These are phyloP conservation scores for Catharus minimus DNA, from an alignment of 2,113 vertebrate genomes.

Conservation along the genomic window DNA sequence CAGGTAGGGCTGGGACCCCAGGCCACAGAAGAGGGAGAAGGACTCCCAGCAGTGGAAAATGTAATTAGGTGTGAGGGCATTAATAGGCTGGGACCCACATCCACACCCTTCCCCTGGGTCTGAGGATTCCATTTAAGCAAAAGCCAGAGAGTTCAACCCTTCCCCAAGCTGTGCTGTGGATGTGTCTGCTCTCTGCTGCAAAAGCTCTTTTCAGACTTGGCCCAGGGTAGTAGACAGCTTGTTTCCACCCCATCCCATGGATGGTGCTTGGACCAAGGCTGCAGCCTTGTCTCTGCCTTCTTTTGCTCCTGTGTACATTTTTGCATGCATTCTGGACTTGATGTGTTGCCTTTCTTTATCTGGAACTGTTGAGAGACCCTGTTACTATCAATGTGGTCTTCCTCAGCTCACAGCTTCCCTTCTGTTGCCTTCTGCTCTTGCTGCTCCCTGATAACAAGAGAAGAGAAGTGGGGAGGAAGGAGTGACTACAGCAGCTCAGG, in stretches of 20 bases:
- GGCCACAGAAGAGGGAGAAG: not conserved
- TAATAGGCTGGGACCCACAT: not conserved
- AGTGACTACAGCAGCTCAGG: not conserved
- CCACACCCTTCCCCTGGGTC: not conserved
- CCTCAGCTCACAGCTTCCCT: not conserved
- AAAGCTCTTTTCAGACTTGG: not conserved
- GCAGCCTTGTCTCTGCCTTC: not conserved
- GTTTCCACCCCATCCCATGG: not conserved
- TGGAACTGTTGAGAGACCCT: not conserved
- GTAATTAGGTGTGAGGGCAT: not conserved
- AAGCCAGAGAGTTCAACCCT: accelerated
- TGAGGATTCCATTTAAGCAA: not conserved
- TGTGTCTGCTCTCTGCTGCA: accelerated
- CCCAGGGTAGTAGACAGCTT: accelerated
- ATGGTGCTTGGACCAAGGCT: not conserved
- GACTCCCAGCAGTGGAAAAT: not conserved
- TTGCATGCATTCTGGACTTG: not conserved
- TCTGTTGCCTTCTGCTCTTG: not conserved
- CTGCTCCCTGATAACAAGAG: not conserved
- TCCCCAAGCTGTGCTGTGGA: accelerated
- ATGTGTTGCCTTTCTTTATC: not conserved
- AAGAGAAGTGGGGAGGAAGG: not conserved
- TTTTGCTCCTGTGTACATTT: not conserved
- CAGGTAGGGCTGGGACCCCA: not conserved
- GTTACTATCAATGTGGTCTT: not conserved